Base-by-base conservation (phyloP, 1,140 invertebrate genomes). In the Danaus plexippus region DNA sequence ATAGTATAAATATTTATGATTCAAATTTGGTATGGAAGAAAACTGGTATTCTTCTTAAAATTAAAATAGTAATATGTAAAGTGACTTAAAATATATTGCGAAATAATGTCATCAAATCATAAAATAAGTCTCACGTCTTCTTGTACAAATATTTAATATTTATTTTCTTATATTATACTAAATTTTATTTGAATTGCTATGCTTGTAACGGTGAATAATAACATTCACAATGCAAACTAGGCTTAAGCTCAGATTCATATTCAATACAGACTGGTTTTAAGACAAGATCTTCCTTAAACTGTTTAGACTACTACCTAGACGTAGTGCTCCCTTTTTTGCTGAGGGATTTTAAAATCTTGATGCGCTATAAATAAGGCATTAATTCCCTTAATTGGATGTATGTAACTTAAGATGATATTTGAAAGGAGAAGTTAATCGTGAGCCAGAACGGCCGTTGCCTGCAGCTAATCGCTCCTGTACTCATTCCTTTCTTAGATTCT, bases 401-500 rank as follows among this genome's bases (percentile, higher is more conserved):
- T 57, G 43, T 50, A 41, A 52, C 58, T 66, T 45, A 43, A 51
- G 45, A 54, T 59, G 63, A 64, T 59, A 60, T 63, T 62, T 59
- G 62, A 43, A 61, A 63, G 63, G 57, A 67, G 69, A 66, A 71
- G 75, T 76, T 76, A 85, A 80, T 83, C 75, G 80, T 85, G 78
- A 77, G 69, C 68, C 69, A 60, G 74, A 69, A 69, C 59, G 63
- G 62, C 65, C 59, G 67, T 64, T 64, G 77, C 81, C 76, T 68
- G 65, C 63, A 73, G 78, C 74, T 70, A 79, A 80, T 74, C 71
- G 80, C 79, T 84, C 64, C 80, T 62, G 80, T 81, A 71, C 71
- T 67, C 49, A 15, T 56, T 40, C 40, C 44, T 59, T 52, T 54
- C 54, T 61, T 50, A 12, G 55, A 52, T 61, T 50, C 52, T 52